Base-by-base conservation (phyloP, 1,140 invertebrate species). In the Nebria ingens region DNA sequence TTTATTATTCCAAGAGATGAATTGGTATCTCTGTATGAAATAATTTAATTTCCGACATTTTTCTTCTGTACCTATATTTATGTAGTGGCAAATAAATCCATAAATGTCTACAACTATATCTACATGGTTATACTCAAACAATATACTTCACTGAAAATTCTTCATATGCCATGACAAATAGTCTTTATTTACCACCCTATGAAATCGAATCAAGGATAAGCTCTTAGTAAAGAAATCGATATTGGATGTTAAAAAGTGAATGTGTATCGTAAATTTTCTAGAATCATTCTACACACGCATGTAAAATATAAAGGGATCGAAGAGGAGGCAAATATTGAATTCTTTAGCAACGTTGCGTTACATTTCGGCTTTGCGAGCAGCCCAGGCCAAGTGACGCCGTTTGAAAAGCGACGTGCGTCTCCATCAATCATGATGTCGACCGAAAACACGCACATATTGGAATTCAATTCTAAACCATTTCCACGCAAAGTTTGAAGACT, bases 381-480 rank as follows among this genome's bases (percentile, higher is more conserved):
- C 6, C 25, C 6, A n/a, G 25, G 25, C n/a, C 6, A 34, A 34
- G 25, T 34, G 25, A 34, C 25, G 25, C n/a, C 25, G n/a, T 34
- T 34, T n/a, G 25, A n/a, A 34, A 34, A 34, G 40, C 17, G 40
- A 45, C 40, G 40, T 45, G 15, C 40, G 40, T 45, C 40, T 17
- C 40, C 40, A 45, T 45, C 40, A 45, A 45, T 45, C 40, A 45
- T 45, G 40, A 17, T 17, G 40, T 45, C 40, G 40, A 45, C 40
- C 17, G 40, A 34, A 45, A 45, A 45, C 40, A 45, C 40, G 40
- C 40, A 45, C 40, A 45, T 45, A 45, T 45, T 45, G 40, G 40
- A 45, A 45, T 45, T 45, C 40, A 45, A 45, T 45, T 45, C 40
- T 45, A 17, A 45, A 45, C 40, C 40, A 45, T 45, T 45, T 45